Evolutionary conservation across 2,888 invertebrate species (phyloP).

Genomic region (Brachyptera putata): DNA sequence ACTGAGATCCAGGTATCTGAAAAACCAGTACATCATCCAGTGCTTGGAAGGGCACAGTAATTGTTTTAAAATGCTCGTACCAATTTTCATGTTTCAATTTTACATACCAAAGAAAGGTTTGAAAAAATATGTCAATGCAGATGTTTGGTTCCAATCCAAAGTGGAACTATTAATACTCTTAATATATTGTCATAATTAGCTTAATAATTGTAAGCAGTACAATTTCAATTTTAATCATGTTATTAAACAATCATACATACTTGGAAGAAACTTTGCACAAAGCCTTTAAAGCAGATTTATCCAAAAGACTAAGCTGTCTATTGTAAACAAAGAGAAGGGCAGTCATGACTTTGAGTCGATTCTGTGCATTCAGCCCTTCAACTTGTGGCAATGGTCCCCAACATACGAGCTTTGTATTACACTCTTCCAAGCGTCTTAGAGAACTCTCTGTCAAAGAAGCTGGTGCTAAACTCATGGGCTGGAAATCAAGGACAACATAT

Average conservation of each 20-base stretch:
- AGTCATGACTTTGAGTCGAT: slow-evolving; percentile 83
- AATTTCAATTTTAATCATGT: too few relatives aligned
- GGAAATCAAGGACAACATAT: too few relatives aligned
- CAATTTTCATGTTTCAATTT: too few relatives aligned
- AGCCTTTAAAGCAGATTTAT: slow-evolving; percentile 72
- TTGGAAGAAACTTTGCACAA: slow-evolving; percentile 77
- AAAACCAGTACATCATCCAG: too few relatives aligned
- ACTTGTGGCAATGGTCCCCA: slow-evolving; percentile 90
- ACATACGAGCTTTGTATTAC: slow-evolving; percentile 79
- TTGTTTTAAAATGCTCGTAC: too few relatives aligned
- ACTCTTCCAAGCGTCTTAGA: slow-evolving; percentile 80
- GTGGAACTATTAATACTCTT: too few relatives aligned
- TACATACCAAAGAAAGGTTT: too few relatives aligned
- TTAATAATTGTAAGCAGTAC: neutral
- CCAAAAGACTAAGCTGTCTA: slow-evolving; percentile 73
- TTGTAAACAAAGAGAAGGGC: slow-evolving; percentile 86
- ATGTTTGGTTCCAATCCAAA: neutral
- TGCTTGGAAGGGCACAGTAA: too few relatives aligned
- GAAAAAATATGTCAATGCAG: slow-evolving; percentile 18
- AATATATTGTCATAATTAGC: neutral
- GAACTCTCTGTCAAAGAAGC: slow-evolving; percentile 81
- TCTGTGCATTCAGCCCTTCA: slow-evolving; percentile 86
- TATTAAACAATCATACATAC: slow-evolving; percentile 47
- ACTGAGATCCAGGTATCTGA: too few relatives aligned
- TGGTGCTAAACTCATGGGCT: slow-evolving; percentile 72